Conservation (phyloP, 2,113 vertebrate species). For the Empidonax traillii region DNA sequence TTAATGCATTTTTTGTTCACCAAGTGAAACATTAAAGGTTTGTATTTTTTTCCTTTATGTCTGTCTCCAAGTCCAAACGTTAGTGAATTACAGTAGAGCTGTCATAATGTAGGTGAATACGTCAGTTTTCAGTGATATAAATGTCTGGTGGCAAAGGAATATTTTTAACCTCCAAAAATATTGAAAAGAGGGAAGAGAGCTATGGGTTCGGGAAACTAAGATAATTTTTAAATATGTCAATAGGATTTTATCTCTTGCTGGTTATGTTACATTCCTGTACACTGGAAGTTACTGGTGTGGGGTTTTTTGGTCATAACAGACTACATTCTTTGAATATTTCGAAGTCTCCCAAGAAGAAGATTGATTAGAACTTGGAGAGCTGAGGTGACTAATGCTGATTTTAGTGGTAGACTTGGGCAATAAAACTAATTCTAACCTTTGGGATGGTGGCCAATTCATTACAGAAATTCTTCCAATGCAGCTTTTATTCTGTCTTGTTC, state of each 20-base stretch:
- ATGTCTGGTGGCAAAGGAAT: background rate
- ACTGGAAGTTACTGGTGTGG: background rate
- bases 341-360: background rate
- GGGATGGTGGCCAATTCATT: background rate
- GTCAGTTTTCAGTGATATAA: background rate
- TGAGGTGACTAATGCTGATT: background rate
- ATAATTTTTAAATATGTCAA: background rate
- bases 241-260: background rate
- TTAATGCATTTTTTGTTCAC: constrained; percentile 40
- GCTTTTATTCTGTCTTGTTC: constrained; percentile 43
- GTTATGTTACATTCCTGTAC: background rate
- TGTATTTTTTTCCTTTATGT: background rate
- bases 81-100: background rate
- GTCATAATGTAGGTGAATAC: background rate
- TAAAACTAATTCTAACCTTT: background rate
- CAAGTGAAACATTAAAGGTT: background rate
- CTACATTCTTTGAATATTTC: background rate
- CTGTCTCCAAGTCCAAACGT: background rate
- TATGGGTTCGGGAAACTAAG: background rate
- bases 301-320: background rate
- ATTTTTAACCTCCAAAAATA: background rate
- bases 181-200: background rate
- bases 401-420: background rate
- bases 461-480: constrained; percentile 9
- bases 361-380: constrained; percentile 17